Evolutionary conservation across 2,888 invertebrate species (phyloP).

Genomic region (Lypha dubia): DNA sequence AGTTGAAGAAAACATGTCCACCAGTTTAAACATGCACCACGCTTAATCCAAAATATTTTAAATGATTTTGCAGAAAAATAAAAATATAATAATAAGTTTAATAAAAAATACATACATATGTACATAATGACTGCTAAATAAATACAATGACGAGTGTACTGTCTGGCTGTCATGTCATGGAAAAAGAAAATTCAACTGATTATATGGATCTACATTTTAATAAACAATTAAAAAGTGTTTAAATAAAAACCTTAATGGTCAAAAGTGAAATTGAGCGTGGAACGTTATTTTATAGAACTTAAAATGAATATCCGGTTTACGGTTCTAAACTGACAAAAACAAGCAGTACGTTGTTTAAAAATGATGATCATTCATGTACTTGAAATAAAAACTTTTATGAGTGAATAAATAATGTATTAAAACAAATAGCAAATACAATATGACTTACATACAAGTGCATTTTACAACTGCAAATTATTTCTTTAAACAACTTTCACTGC

Average conservation of each 20-base stretch:
- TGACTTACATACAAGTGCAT: slow-evolving; percentile 23
- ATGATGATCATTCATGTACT: background rate
- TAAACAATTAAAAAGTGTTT: slow-evolving; percentile 43
- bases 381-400: background rate
- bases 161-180: background rate
- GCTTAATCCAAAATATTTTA: slow-evolving; percentile 17
- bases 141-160: slow-evolving; percentile 2
- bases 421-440: background rate
- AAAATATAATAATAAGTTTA: too few species aligned
- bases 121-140: background rate
- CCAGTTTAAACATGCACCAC: slow-evolving; percentile 74
- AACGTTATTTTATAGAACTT: slow-evolving; percentile 10
- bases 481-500: slow-evolving; percentile 69
- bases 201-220: slow-evolving; percentile 20
- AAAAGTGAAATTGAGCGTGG: slow-evolving; percentile 44
- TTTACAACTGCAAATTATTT: slow-evolving; percentile 40
- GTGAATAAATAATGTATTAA: background rate
- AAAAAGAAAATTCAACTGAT: slow-evolving; percentile 24
- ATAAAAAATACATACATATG: slow-evolving; percentile 7
- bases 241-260: slow-evolving; percentile 33
- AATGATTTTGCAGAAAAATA: slow-evolving; percentile 23
- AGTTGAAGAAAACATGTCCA: slow-evolving; percentile 79
- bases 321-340: slow-evolving; percentile 27
- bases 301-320: slow-evolving; percentile 57
- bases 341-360: background rate